These are phyloP conservation scores for Augiades crinisus DNA, from an alignment of 2,888 invertebrate species.

Conservation along the genomic window DNA sequence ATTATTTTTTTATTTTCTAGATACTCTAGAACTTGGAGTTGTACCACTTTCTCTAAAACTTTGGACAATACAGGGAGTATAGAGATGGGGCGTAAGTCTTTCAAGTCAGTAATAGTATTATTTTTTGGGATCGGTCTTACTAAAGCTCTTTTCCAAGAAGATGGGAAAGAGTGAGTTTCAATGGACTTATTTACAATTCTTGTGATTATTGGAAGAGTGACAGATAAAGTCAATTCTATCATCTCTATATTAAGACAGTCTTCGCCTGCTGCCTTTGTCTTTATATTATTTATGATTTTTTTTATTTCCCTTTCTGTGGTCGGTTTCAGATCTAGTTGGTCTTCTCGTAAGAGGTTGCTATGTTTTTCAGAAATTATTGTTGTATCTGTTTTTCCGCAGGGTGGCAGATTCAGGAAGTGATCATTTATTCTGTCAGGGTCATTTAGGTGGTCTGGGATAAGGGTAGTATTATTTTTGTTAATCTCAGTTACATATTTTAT, in stretches of 20 bases:
- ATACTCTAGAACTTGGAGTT: conserved; percentile 9
- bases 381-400: too few relatives aligned
- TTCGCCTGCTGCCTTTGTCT: conserved; percentile 20
- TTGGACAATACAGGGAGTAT: conserved; percentile 22
- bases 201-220: conserved; percentile 25
- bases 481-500: neutral
- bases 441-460: neutral
- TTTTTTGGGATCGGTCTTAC: conserved; percentile 36
- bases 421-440: neutral
- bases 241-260: conserved; percentile 29
- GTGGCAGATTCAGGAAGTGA: neutral
- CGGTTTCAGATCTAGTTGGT: neutral
- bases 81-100: too few relatives aligned
- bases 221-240: conserved; percentile 28
- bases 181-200: conserved; percentile 27
- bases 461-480: neutral
- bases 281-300: conserved; percentile 15
- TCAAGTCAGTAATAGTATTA: conserved; percentile 26
- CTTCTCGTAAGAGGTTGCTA: neutral
- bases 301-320: conserved; percentile 1
- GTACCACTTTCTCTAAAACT: conserved; percentile 24
- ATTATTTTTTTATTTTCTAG: conserved; percentile 17
- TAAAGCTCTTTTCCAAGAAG: conserved; percentile 35
- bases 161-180: too few relatives aligned
- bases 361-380: neutral